phyloP scores from a whole-genome alignment of 2,113 vertebrate genomes.

The Otolemur garnettii region DNA sequence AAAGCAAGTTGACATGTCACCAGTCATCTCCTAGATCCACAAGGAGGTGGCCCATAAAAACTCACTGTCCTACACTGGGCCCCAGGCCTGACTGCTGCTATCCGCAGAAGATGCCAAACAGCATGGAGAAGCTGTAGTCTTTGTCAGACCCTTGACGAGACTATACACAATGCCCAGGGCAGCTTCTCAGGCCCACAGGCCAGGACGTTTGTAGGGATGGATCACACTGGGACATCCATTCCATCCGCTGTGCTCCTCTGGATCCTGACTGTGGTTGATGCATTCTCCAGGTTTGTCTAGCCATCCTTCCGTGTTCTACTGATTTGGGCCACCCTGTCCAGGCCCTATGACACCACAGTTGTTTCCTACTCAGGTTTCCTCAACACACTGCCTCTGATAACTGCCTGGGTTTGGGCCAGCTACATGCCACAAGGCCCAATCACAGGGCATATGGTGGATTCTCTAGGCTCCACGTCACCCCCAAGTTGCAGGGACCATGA shows the following conservation, averaged over 20 bases:
- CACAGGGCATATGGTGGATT: neutral
- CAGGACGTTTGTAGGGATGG: neutral
- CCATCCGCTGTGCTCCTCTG: neutral
- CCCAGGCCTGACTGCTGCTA: neutral
- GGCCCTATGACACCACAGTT: neutral
- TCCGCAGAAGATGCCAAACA: neutral
- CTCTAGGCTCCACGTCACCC: neutral
- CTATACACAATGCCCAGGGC: too few relatives aligned
- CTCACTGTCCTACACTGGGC: neutral
- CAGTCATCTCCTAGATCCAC: neutral
- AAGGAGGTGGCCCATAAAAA: too few relatives aligned
- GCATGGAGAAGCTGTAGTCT: neutral
- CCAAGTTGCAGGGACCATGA: neutral
- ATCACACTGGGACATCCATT: neutral
- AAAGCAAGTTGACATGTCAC: neutral
- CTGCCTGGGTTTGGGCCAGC: neutral
- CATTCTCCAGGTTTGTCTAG: neutral
- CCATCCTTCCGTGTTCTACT: too few relatives aligned
- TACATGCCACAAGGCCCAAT: too few relatives aligned
- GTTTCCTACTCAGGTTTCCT: neutral
- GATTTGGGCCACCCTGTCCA: neutral
- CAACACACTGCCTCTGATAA: neutral
- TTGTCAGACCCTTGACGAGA: neutral
- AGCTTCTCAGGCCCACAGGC: neutral
- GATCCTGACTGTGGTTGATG: neutral